Evolutionary conservation across 2,888 invertebrate species (phyloP).

Genomic region (Rutpela maculata): DNA sequence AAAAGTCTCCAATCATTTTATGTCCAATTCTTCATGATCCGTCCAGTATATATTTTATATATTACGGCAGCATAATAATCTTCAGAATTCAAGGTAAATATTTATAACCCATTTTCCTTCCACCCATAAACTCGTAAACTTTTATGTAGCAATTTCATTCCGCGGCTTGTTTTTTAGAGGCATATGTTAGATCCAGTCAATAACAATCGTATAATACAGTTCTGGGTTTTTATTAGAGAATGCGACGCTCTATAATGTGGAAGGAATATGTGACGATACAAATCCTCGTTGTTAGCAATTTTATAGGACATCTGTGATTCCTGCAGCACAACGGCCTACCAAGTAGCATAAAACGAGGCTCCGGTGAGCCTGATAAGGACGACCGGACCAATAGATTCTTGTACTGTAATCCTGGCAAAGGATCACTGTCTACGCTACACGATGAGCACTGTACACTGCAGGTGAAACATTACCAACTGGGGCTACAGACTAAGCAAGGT

Average conservation of each 20-base stretch:
- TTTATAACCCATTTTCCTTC: slow-evolving; percentile 19
- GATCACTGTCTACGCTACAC: slow-evolving; percentile 41
- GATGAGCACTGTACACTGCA: background rate
- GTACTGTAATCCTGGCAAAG: slow-evolving; percentile 64
- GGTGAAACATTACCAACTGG: background rate
- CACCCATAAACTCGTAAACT: slow-evolving; percentile 35
- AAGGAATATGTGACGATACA: slow-evolving; percentile 69
- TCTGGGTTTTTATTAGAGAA: slow-evolving; percentile 37
- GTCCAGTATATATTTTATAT: no score
- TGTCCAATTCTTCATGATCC: no score
- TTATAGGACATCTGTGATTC: slow-evolving; percentile 72
- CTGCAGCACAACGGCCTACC: slow-evolving; percentile 37
- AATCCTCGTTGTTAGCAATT: slow-evolving; percentile 71
- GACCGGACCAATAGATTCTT: slow-evolving; percentile 70
- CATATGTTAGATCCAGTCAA: slow-evolving; percentile 23
- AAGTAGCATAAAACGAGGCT: slow-evolving; percentile 4
- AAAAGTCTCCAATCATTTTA: no score
- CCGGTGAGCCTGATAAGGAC: slow-evolving; percentile 61
- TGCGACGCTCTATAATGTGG: slow-evolving; percentile 58
- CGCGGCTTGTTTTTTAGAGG: slow-evolving; percentile 28
- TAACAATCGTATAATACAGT: slow-evolving; percentile 34
- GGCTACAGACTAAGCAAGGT: background rate
- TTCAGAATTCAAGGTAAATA: slow-evolving; percentile 29
- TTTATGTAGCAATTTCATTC: slow-evolving; percentile 27
- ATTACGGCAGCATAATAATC: background rate